These are phyloP conservation scores for Melanostoma mellinum DNA, from an alignment of 2,888 invertebrate species.

Conservation along the genomic window DNA sequence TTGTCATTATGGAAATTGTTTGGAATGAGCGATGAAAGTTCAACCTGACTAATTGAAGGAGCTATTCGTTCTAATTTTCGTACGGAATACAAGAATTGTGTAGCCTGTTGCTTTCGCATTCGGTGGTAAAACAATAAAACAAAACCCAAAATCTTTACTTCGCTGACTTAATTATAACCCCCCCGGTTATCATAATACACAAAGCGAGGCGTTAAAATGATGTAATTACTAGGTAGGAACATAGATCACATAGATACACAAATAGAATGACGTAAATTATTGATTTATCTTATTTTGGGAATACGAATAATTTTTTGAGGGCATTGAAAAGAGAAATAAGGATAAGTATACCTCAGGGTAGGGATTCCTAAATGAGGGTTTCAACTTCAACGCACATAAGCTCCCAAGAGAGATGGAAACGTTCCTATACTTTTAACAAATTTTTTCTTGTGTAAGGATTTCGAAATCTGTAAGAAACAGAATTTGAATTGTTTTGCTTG, in stretches of 20 bases:
- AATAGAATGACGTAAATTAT: constrained; percentile 38
- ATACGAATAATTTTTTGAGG: constrained; percentile 14
- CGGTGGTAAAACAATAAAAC: too few species aligned
- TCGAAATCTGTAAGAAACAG: too few species aligned
- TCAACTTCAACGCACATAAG: not conserved
- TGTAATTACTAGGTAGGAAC: too few species aligned
- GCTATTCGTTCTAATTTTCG: not conserved
- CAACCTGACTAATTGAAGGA: too few species aligned
- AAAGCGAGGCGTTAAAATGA: too few species aligned
- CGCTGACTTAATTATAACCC: too few species aligned
- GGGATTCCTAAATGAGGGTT: constrained; percentile 14
- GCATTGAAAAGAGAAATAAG: constrained; percentile 14
- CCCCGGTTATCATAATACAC: too few species aligned
- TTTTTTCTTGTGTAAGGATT: not conserved
- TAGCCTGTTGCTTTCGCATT: constrained; percentile 31
- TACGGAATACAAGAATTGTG: not conserved
- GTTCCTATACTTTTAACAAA: not conserved
- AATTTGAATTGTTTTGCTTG: too few species aligned
- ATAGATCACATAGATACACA: not conserved
- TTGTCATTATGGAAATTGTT: not conserved
- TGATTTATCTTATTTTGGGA: constrained; percentile 41
- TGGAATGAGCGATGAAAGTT: not conserved
- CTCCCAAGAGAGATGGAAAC: constrained; percentile 4
- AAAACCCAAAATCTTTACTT: too few species aligned
- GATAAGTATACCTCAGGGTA: constrained; percentile 5